A percentile compares a stretch with the other conserved stretches of the same genome.
phyloP scores from a whole-genome alignment of 2,888 invertebrate genomes.

The Alloplasta piceator region DNA sequence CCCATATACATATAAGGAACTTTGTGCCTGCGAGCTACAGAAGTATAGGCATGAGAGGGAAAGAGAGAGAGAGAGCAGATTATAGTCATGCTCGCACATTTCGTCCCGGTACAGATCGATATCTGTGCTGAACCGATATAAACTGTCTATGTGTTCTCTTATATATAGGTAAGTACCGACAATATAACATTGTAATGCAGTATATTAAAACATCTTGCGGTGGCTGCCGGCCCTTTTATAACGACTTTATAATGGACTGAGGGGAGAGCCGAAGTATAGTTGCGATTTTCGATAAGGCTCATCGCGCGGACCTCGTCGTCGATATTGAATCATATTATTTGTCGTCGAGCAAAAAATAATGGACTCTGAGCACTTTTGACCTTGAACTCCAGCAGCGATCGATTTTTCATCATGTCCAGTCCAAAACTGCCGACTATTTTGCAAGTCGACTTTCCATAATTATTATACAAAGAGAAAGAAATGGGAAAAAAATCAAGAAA shows the following conservation, averaged over 20 bases:
- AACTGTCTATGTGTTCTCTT: constrained; percentile 33
- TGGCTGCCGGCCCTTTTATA: constrained; percentile 58
- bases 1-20: no score
- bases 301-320: constrained; percentile 25
- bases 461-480: no score
- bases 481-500: no score
- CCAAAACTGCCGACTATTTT: no score
- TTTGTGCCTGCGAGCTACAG: constrained; percentile 52
- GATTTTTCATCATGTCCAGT: constrained; percentile 42
- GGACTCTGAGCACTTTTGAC: constrained; percentile 42
- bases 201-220: constrained; percentile 57
- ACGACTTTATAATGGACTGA: constrained; percentile 63
- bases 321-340: constrained; percentile 62
- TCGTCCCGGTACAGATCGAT: constrained; percentile 60
- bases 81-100: constrained; percentile 55
- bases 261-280: constrained; percentile 54
- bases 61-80: constrained; percentile 58
- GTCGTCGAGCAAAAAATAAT: constrained; percentile 50
- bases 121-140: constrained; percentile 63
- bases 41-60: constrained; percentile 46
- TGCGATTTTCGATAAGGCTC: constrained; percentile 62
- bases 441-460: no score
- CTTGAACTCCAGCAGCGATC: constrained; percentile 47
- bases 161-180: constrained; percentile 12
- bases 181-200: constrained; percentile 46